These are phyloP conservation scores for Chaetorhynchus papuensis DNA, from an alignment of 2,113 vertebrate genomes.

Conservation along the genomic window DNA sequence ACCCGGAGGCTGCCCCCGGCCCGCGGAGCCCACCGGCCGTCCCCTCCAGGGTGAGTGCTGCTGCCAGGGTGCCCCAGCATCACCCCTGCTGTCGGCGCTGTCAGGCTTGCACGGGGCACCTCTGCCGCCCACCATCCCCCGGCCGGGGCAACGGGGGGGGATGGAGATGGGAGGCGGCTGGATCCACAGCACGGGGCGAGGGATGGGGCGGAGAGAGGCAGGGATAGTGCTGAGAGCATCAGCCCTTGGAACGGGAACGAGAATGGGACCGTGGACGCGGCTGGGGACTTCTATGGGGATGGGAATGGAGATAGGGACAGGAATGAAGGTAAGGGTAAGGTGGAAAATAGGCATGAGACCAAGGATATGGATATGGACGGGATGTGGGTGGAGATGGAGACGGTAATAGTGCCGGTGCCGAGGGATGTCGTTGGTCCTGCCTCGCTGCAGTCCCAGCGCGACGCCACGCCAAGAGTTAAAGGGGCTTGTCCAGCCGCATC, in stretches of 20 bases:
- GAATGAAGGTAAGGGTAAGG: background rate
- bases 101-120: background rate
- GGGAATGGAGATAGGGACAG: background rate
- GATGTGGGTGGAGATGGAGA: background rate
- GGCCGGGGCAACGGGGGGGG: no score
- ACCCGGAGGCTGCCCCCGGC: background rate
- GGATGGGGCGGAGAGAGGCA: background rate
- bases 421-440: background rate
- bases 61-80: background rate
- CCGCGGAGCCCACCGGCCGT: background rate
- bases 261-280: no score
- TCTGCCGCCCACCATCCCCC: background rate
- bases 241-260: background rate
- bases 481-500: conserved; percentile 14
- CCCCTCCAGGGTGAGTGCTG: background rate
- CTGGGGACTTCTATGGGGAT: background rate
- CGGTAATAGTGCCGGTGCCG: background rate
- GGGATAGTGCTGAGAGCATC: background rate
- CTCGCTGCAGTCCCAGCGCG: background rate
- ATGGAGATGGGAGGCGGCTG: background rate
- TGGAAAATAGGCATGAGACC: background rate
- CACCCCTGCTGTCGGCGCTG: background rate
- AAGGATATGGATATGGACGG: no score
- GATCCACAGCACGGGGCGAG: background rate
- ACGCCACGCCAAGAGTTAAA: conserved; percentile 39